A percentile compares a stretch with the other conserved stretches of the same genome.
phyloP scores from a whole-genome alignment of 2,113 vertebrate genomes.

The Oxyruncus cristatus region DNA sequence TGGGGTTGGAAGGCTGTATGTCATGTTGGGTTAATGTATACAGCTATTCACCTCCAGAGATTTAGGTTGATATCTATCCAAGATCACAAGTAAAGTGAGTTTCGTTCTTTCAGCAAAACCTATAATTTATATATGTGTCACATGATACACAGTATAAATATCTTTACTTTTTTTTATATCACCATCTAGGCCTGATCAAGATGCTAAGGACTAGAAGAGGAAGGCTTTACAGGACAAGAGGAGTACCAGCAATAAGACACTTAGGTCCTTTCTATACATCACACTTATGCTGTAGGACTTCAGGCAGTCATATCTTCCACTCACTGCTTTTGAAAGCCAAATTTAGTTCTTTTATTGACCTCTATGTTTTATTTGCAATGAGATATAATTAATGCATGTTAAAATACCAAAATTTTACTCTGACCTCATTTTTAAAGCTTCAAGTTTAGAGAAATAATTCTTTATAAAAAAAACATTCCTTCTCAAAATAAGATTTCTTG shows the following conservation, averaged over 20 bases:
- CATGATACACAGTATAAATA: neutral
- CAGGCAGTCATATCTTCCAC: neutral
- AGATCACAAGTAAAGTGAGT: neutral
- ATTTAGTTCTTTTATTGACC: neutral
- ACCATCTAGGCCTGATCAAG: neutral
- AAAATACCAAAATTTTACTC: neutral
- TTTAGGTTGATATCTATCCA: neutral
- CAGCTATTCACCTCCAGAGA: neutral
- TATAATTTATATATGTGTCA: neutral
- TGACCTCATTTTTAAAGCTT: neutral
- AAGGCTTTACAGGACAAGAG: neutral
- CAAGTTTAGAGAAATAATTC: neutral
- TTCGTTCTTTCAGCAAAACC: neutral
- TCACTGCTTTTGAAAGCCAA: neutral
- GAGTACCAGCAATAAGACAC: neutral
- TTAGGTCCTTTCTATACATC: neutral
- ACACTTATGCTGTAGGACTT: neutral
- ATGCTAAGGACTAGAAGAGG: neutral
- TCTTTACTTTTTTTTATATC: neutral
- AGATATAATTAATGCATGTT: neutral
- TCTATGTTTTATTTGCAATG: neutral
- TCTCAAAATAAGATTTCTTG: neutral
- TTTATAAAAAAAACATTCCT: neutral
- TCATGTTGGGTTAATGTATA: constrained; percentile 22
- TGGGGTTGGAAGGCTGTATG: constrained; percentile 12